These are phyloP conservation scores for Drosophila nigritarsus DNA, from an alignment of 2,888 invertebrate species.

Conservation along the genomic window DNA sequence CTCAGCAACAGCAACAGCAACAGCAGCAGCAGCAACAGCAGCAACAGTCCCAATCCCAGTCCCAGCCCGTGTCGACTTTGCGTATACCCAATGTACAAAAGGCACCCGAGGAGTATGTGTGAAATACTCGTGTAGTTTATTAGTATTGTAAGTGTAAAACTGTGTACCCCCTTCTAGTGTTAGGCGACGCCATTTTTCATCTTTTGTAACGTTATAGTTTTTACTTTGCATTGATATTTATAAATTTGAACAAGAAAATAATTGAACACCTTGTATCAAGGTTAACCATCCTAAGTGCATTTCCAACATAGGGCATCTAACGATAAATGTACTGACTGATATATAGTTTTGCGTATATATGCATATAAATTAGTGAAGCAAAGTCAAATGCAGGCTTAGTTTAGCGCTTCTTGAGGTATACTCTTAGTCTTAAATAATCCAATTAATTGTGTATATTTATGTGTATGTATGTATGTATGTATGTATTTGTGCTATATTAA, in stretches of 20 bases:
- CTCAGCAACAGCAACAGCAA: constrained; percentile 90
- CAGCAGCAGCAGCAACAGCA: constrained; percentile 89
- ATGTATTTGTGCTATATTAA: constrained; percentile 76
- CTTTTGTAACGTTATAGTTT: constrained; percentile 57
- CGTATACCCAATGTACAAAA: constrained; percentile 93
- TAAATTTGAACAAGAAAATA: constrained; percentile 18
- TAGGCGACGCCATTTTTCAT: constrained; percentile 74
- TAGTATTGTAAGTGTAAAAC: constrained; percentile 43
- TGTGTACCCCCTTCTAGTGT: constrained; percentile 30
- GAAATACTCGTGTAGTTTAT: constrained; percentile 55
- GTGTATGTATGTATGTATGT: constrained; percentile 51
- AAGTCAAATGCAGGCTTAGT: constrained; percentile 20
- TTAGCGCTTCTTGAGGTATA: constrained; percentile 14
- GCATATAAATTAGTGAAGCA: constrained; percentile 23
- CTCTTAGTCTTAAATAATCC: constrained; percentile 20
- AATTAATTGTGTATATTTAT: constrained; percentile 46
- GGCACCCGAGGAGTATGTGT: constrained; percentile 96
- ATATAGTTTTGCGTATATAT: constrained; percentile 16
- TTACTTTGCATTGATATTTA: constrained; percentile 44
- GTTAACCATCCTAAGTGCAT: constrained; percentile 70
- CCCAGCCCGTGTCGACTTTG: constrained; percentile 86
- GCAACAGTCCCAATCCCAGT: constrained; percentile 77
- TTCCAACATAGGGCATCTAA: constrained; percentile 28
- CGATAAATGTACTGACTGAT: constrained; percentile 53
- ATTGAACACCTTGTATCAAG: constrained; percentile 85